Conservation (phyloP, 2,797 vertebrate species). For the Gymnoscopelus braueri region DNA sequence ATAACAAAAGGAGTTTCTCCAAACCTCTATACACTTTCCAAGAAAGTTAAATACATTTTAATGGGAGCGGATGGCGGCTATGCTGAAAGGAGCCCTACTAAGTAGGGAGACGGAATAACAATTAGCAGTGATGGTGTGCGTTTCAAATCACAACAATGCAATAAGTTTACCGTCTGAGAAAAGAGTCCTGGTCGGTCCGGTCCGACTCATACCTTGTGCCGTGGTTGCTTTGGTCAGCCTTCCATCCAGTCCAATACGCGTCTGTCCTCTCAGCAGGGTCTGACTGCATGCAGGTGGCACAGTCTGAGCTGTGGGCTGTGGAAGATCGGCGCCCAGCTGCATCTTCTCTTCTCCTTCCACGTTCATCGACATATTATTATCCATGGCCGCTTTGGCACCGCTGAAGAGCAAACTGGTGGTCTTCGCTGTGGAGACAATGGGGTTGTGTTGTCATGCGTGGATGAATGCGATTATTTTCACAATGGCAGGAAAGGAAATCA, state of each 20-base stretch:
- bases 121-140: too few relatives aligned
- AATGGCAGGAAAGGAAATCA: not conserved
- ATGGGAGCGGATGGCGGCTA: too few relatives aligned
- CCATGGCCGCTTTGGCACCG: constrained; percentile 79
- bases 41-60: too few relatives aligned
- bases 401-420: constrained; percentile 81
- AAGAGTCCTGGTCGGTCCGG: too few relatives aligned
- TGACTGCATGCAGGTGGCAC: constrained; percentile 43
- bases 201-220: constrained; percentile 62
- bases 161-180: too few relatives aligned
- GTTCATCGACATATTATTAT: constrained; percentile 66
- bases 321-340: not conserved
- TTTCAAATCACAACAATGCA: too few relatives aligned
- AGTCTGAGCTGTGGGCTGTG: constrained; percentile 7
- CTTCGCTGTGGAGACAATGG: constrained; percentile 64
- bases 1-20: too few relatives aligned
- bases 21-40: too few relatives aligned
- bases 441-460: not conserved
- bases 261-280: constrained; percentile 79
- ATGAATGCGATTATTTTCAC: not conserved
- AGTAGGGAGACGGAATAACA: too few relatives aligned
- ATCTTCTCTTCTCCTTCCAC: constrained; percentile 52
- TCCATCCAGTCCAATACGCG: constrained; percentile 78
- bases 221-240: constrained; percentile 62
- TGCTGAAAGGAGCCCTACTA: too few relatives aligned